Conservation (phyloP, 2,797 vertebrate genomes). For the Rhabdomys pumilio region DNA sequence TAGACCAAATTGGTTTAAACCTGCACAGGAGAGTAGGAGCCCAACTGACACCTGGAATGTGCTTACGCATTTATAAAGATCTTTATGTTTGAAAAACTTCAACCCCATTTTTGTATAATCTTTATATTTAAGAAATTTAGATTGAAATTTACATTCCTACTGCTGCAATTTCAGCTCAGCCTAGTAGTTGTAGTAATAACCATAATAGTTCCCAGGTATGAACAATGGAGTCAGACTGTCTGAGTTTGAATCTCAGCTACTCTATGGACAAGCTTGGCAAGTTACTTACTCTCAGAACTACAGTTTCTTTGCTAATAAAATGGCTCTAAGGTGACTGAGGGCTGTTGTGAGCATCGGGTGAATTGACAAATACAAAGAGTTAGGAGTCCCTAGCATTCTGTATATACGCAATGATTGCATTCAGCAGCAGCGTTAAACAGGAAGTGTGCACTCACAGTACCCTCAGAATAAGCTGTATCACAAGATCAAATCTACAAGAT, state of each 20-base stretch:
- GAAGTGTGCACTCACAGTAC: not conserved
- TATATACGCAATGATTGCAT: not conserved
- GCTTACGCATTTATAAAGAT: slow-evolving; percentile 29
- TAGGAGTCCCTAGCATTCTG: not conserved
- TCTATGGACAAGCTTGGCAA: not conserved
- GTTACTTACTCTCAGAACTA: not conserved
- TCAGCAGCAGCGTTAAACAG: not conserved
- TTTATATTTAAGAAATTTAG: slow-evolving; percentile 60
- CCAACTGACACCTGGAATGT: not conserved
- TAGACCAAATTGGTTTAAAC: slow-evolving; percentile 11
- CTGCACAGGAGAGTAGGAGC: not conserved
- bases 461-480: not conserved
- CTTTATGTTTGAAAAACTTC: slow-evolving; percentile 55
- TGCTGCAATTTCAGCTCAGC: slow-evolving; percentile 64
- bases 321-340: not conserved
- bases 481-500: not conserved
- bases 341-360: not conserved
- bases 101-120: slow-evolving; percentile 44
- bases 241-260: slow-evolving; percentile 43
- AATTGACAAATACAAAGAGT: not conserved
- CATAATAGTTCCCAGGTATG: slow-evolving; percentile 64
- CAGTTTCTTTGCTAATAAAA: slow-evolving; percentile 37
- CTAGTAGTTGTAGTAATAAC: slow-evolving; percentile 62
- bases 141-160: slow-evolving; percentile 68
- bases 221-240: slow-evolving; percentile 62